Percentiles rank a stretch among this genome's conserved stretches.
Evolutionary conservation across 2,797 vertebrate species (phyloP).

Genomic region (Poecilia velifera): DNA sequence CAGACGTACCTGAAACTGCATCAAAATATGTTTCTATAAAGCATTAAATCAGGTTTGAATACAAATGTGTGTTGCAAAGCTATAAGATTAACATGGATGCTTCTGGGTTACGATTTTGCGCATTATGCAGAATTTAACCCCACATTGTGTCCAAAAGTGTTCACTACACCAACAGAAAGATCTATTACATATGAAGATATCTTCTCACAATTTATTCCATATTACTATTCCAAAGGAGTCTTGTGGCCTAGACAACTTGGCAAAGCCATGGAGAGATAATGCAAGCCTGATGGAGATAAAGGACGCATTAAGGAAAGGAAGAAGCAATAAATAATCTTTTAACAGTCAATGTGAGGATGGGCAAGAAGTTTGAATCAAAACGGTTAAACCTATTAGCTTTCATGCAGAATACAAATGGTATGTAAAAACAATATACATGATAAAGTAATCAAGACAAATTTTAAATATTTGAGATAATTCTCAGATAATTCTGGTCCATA

Average conservation of each 20-base stretch:
- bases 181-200: constrained; percentile 7
- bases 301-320: neutral
- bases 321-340: constrained; percentile 16
- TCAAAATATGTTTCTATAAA: neutral
- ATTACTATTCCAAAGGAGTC: constrained; percentile 5
- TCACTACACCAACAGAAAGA: neutral
- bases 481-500: neutral
- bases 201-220: neutral
- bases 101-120: neutral
- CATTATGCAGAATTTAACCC: neutral
- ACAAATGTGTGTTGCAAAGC: neutral
- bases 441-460: constrained; percentile 2
- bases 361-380: constrained; percentile 34
- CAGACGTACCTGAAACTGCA: too few species aligned
- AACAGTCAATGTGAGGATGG: constrained; percentile 12
- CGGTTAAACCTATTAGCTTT: neutral
- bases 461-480: constrained; percentile 8
- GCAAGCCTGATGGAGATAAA: constrained; percentile 18
- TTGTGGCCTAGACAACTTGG: constrained; percentile 7
- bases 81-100: neutral
- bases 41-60: neutral
- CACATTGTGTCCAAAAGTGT: constrained; percentile 1
- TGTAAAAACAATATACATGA: neutral
- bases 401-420: constrained; percentile 6
- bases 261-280: constrained; percentile 8